Evolutionary conservation across 2,888 invertebrate genomes (phyloP).

Genomic region (Leucozona laternaria): DNA sequence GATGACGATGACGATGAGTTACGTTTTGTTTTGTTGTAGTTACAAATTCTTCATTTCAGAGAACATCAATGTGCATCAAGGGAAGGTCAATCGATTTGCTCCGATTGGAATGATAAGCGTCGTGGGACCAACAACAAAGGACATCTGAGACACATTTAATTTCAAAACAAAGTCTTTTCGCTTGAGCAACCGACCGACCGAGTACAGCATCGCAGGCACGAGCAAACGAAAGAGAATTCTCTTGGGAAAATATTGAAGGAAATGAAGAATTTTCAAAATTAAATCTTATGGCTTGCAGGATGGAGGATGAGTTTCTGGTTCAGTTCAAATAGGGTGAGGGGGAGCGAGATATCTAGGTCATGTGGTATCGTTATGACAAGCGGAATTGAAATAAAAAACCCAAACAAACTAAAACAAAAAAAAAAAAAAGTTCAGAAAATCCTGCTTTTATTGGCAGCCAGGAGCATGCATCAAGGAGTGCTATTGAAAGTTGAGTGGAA

Average conservation of each 20-base stretch:
- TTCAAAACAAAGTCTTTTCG: constrained; percentile 57
- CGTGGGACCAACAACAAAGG: constrained; percentile 52
- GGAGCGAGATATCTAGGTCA: constrained; percentile 55
- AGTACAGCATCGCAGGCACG: not conserved
- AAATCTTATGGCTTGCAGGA: constrained; percentile 56
- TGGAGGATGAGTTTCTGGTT: constrained; percentile 29
- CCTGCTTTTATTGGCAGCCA: constrained; percentile 60
- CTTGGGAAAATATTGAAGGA: constrained; percentile 20
- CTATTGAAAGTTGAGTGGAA: constrained; percentile 65
- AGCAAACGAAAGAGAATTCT: not conserved
- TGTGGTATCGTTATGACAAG: constrained; percentile 67
- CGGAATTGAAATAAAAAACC: constrained; percentile 41
- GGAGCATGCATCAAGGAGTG: constrained; percentile 37
- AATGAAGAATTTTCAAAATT: constrained; percentile 59
- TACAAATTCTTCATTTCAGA: not conserved
- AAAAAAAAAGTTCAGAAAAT: constrained; percentile 9
- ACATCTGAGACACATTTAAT: constrained; percentile 70
- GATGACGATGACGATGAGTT: constrained; percentile 2
- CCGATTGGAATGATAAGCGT: constrained; percentile 57
- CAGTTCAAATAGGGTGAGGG: constrained; percentile 16
- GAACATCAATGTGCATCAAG: constrained; percentile 42
- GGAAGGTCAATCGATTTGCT: constrained; percentile 72
- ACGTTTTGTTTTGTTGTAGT: not conserved
- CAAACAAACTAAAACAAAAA: constrained; percentile 15
- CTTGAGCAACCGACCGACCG: not conserved